Evolutionary conservation across 2,113 vertebrate species (phyloP), one percentile per base, ranked within the genome.

Genomic region (Tauraco erythrolophus): DNA sequence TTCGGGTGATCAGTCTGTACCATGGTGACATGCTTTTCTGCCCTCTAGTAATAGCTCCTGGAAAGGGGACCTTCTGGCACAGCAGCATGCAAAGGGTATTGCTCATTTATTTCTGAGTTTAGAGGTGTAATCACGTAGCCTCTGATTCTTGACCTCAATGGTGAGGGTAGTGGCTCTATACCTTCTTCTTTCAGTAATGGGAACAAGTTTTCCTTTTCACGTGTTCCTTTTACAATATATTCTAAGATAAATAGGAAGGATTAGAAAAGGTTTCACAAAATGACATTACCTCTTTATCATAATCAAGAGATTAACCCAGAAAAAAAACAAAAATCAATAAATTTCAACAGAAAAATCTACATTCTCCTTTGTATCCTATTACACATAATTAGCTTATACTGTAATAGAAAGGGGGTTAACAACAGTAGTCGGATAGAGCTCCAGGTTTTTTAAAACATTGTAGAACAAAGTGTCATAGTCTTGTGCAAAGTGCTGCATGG

Each of bases 131-230:
- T 70, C 33, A 19, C 78, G 41, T 66, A 65, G 82, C 45, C 79
- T 79, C 81, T 96, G 23, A 81, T 94, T 89, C 91, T 54, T 85
- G 45, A 74, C 43, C 51, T 58, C 93, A 56, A 88, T 85, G n/a
- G 65, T 88, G 91, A 95, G 43, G 51, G 46, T 83, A 87, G 89
- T 80, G 74, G 60, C 50, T 87, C 95, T 95, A 85, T 92, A 61
- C 41, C 23, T 78, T 76, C 43, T 37, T 35, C 51, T 95, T 96
- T 83, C 75, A 7, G 39, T 87, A 96, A 92, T 2, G 82, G 82
- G 92, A 92, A 65, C 51, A 77, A 89, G 78, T 94, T 97, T 97
- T 95, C 62, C 61, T 94, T 91, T 96, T 96, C 46, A 92, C 24
- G 16, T 57, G 72, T 85, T 51, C 48, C 41, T 94, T 89, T 97